These are phyloP conservation scores for Dermatemys mawii DNA, from an alignment of 2,113 vertebrate species.

Conservation along the genomic window DNA sequence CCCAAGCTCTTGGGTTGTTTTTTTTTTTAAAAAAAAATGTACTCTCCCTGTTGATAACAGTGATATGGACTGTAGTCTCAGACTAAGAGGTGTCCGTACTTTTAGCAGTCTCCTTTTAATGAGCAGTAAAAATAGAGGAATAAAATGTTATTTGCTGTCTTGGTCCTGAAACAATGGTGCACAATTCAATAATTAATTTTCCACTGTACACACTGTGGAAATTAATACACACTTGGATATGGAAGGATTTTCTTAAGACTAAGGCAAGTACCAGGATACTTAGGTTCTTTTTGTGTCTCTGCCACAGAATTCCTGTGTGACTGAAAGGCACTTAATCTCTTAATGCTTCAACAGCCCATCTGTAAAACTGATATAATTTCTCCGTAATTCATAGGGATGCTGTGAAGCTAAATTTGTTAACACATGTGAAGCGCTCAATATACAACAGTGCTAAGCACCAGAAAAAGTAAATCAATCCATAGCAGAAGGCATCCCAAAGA, in stretches of 20 bases:
- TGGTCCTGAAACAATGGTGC: conserved; percentile 9
- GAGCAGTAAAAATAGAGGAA: conserved; percentile 44
- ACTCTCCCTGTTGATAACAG: not conserved
- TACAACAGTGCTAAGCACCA: not conserved
- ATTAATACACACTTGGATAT: not conserved
- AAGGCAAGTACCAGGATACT: not conserved
- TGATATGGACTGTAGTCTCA: not conserved
- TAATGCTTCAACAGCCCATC: not conserved
- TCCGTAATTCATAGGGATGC: not conserved
- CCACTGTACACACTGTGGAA: not conserved
- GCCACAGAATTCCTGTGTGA: not conserved
- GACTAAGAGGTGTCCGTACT: conserved; percentile 10
- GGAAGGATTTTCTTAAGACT: not conserved
- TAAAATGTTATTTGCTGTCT: conserved; percentile 3
- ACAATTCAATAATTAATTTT: conserved; percentile 34
- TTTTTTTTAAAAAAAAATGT: too few relatives aligned
- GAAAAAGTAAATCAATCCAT: not conserved
- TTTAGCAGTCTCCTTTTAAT: conserved; percentile 18
- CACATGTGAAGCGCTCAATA: not conserved
- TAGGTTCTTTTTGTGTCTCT: not conserved
- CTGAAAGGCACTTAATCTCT: not conserved
- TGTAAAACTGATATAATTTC: not conserved
- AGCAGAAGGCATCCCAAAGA: not conserved
- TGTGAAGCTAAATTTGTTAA: not conserved
- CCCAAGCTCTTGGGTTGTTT: not conserved